These are phyloP conservation scores for Anoplopoma fimbria DNA, from an alignment of 2,113 vertebrate species.

Conservation along the genomic window DNA sequence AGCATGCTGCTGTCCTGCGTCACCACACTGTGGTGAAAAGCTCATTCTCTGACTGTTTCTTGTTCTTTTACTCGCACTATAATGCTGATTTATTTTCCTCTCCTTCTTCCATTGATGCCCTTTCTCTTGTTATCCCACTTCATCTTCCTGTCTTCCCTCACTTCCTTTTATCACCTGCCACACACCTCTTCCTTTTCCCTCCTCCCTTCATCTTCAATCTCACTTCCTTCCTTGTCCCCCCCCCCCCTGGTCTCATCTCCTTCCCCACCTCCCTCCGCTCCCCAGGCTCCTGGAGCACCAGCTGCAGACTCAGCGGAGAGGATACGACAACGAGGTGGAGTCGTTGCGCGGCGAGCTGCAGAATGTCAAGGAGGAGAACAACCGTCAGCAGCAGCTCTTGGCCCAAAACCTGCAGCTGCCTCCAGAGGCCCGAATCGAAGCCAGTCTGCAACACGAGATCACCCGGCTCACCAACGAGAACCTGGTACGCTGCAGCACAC, in stretches of 20 bases:
- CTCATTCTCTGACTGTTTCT: neutral
- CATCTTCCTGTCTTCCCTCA: neutral
- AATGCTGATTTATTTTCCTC: neutral
- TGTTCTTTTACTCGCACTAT: neutral
- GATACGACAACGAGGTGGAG: constrained; percentile 92
- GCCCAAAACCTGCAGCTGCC: constrained; percentile 98
- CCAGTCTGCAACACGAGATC: constrained; percentile 98
- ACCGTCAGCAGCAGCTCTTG: constrained; percentile 96
- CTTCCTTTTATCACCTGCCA: neutral
- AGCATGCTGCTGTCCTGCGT: constrained; percentile 60
- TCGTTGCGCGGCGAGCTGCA: constrained; percentile 93
- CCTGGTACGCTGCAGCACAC: constrained; percentile 84
- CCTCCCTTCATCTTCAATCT: neutral
- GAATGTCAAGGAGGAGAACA: constrained; percentile 96
- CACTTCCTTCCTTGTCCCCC: neutral
- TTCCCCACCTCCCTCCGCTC: neutral
- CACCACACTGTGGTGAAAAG: constrained; percentile 14
- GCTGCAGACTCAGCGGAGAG: constrained; percentile 93
- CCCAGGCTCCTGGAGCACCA: constrained; percentile 94
- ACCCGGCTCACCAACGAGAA: constrained; percentile 98
- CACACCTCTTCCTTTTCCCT: neutral
- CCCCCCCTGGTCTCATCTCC: neutral
- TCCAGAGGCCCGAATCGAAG: constrained; percentile 96
- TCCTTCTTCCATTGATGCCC: neutral
- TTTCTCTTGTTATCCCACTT: neutral